Evolutionary conservation across 2,113 vertebrate genomes (phyloP).

Genomic region (Peromyscus leucopus): DNA sequence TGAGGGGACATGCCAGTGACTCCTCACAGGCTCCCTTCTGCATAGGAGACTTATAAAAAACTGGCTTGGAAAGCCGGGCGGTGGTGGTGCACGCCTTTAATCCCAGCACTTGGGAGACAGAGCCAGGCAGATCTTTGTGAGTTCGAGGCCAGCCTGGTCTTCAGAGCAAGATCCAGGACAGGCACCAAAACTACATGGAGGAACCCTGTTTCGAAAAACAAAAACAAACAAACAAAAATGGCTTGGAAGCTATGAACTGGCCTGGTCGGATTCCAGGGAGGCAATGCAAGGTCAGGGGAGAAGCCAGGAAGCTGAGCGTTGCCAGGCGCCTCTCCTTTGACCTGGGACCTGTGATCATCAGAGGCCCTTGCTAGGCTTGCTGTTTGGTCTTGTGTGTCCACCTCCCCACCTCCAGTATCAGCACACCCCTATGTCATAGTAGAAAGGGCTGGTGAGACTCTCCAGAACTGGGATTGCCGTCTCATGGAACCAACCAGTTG

Average conservation of each 20-base stretch:
- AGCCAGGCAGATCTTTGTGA: too few species aligned
- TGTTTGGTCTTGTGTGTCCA: background rate
- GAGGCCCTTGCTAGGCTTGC: background rate
- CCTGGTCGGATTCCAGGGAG: slow-evolving; percentile 10
- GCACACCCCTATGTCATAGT: background rate
- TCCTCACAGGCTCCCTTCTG: background rate
- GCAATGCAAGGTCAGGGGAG: slow-evolving; percentile 38
- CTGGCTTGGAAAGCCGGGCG: too few species aligned
- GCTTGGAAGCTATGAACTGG: background rate
- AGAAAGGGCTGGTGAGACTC: background rate
- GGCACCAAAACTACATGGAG: too few species aligned
- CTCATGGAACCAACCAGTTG: background rate
- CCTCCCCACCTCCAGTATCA: background rate
- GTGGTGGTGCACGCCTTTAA: too few species aligned
- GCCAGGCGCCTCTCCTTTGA: slow-evolving; percentile 2
- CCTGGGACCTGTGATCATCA: background rate
- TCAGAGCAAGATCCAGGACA: too few species aligned
- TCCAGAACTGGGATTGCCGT: background rate
- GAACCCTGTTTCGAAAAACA: too few species aligned
- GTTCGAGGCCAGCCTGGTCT: too few species aligned
- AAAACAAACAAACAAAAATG: too few species aligned
- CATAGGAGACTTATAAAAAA: background rate
- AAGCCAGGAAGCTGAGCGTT: background rate
- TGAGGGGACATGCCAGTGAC: background rate
- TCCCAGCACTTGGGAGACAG: too few species aligned